Evolutionary conservation across 2,113 vertebrate species (phyloP).

Genomic region (Dascyllus trimaculatus): DNA sequence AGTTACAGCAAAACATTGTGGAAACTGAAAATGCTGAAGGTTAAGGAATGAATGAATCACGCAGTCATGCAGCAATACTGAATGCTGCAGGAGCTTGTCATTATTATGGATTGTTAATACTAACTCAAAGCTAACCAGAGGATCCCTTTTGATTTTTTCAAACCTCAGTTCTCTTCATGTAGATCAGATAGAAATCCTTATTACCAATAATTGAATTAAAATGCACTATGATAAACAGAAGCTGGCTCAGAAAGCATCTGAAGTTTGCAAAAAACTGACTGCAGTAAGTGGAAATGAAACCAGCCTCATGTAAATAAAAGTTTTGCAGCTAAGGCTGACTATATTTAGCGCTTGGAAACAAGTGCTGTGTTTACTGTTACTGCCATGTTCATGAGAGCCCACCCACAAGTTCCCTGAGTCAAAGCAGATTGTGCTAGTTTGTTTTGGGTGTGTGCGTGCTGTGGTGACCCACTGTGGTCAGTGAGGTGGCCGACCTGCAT

Average conservation of each 20-base stretch:
- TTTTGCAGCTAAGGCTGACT: slow-evolving; percentile 12
- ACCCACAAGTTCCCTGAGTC: slow-evolving; percentile 34
- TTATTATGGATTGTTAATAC: no score
- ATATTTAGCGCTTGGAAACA: slow-evolving; percentile 25
- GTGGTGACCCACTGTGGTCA: slow-evolving; percentile 51
- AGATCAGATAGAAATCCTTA: slow-evolving; percentile 26
- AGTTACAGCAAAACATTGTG: background rate
- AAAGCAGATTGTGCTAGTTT: slow-evolving; percentile 51
- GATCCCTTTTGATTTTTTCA: background rate
- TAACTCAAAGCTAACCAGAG: background rate
- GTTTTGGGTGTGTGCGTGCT: slow-evolving; percentile 37
- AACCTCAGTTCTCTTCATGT: background rate
- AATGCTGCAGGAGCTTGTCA: background rate
- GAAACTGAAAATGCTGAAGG: background rate
- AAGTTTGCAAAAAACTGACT: slow-evolving; percentile 18
- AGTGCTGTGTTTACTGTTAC: slow-evolving; percentile 12
- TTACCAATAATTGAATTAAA: slow-evolving; percentile 42
- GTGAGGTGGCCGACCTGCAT: slow-evolving; percentile 53
- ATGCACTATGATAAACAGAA: slow-evolving; percentile 17
- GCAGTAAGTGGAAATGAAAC: slow-evolving; percentile 23
- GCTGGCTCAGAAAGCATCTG: slow-evolving; percentile 6
- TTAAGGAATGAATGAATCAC: background rate
- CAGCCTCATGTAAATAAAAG: slow-evolving; percentile 16
- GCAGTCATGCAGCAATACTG: no score
- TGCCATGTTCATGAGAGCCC: slow-evolving; percentile 28